Percentiles rank a stretch among this genome's conserved stretches.
These are phyloP conservation scores for Andrena flavipes DNA, from an alignment of 2,888 invertebrate genomes.

Conservation along the genomic window DNA sequence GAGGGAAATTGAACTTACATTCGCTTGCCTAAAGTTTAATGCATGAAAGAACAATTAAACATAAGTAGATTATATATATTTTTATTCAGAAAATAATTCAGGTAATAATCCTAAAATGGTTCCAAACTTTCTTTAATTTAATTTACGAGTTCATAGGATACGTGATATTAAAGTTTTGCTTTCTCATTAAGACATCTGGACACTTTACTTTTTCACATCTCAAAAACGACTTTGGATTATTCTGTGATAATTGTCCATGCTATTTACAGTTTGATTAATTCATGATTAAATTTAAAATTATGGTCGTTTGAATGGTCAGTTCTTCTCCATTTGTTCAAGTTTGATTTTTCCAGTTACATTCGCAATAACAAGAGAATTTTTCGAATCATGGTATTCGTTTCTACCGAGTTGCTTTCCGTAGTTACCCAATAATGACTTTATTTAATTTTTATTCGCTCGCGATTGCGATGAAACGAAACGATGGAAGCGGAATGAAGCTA, in stretches of 20 bases:
- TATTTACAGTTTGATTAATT: too few relatives aligned
- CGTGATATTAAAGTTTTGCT: not conserved
- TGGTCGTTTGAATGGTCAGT: not conserved
- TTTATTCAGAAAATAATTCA: not conserved
- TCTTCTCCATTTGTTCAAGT: not conserved
- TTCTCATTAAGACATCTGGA: not conserved
- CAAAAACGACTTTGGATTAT: not conserved
- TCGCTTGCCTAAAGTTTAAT: not conserved
- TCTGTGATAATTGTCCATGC: not conserved
- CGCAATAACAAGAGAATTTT: not conserved
- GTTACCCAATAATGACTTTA: conserved; percentile 18
- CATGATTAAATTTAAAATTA: too few relatives aligned
- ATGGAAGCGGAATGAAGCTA: conserved; percentile 27
- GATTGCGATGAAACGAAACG: conserved; percentile 18
- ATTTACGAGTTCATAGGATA: not conserved
- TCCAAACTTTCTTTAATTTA: not conserved
- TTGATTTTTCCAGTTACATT: not conserved
- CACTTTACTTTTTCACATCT: not conserved
- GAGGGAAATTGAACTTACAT: not conserved
- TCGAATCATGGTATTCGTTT: not conserved
- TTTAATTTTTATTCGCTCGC: conserved; percentile 28
- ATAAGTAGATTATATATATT: not conserved
- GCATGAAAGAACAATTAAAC: not conserved
- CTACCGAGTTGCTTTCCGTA: not conserved
- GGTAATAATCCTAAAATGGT: not conserved